phyloP scores from a whole-genome alignment of 2,113 vertebrate species.

The Rhinogobius similis region DNA sequence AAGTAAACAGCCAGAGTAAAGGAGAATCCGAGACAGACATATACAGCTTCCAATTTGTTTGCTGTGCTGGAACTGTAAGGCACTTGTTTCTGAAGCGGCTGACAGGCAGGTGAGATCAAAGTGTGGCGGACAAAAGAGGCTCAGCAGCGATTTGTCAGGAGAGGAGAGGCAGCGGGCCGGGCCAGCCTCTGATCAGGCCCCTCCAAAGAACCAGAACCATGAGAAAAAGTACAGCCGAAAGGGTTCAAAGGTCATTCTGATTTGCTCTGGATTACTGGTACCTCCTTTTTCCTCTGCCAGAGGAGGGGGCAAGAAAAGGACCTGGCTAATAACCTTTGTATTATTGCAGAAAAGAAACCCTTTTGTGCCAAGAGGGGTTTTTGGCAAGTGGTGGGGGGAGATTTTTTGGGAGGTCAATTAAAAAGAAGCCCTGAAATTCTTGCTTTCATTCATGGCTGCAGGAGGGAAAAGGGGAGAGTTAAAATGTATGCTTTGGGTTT shows the following conservation, averaged over 20 bases:
- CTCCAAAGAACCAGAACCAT: constrained; percentile 89
- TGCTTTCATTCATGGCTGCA: constrained; percentile 57
- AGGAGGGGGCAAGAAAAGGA: constrained; percentile 76
- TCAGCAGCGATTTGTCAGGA: constrained; percentile 94
- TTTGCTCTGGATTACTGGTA: constrained; percentile 91
- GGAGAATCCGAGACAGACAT: constrained; percentile 56
- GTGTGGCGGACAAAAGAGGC: constrained; percentile 86
- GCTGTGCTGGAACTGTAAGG: constrained; percentile 88
- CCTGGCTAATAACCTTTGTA: constrained; percentile 87
- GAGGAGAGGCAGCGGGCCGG: constrained; percentile 88
- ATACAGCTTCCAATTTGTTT: constrained; percentile 91
- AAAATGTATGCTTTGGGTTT: constrained; percentile 66
- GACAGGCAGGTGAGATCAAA: constrained; percentile 99
- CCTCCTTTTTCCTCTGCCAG: constrained; percentile 82
- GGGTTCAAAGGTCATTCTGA: constrained; percentile 94
- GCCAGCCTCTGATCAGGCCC: constrained; percentile 87
- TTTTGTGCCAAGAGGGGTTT: constrained; percentile 80
- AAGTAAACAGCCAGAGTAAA: constrained; percentile 9
- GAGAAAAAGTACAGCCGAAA: constrained; percentile 96
- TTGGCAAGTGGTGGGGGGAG: constrained; percentile 52
- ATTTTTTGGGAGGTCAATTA: constrained; percentile 85
- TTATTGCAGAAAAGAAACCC: constrained; percentile 77
- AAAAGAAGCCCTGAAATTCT: constrained; percentile 75
- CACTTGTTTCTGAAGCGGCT: constrained; percentile 83
- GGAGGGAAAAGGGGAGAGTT: constrained; percentile 52